A percentile compares a stretch with the other conserved stretches of the same genome.
phyloP scores from a whole-genome alignment of 2,113 vertebrate genomes.

The Takifugu flavidus region DNA sequence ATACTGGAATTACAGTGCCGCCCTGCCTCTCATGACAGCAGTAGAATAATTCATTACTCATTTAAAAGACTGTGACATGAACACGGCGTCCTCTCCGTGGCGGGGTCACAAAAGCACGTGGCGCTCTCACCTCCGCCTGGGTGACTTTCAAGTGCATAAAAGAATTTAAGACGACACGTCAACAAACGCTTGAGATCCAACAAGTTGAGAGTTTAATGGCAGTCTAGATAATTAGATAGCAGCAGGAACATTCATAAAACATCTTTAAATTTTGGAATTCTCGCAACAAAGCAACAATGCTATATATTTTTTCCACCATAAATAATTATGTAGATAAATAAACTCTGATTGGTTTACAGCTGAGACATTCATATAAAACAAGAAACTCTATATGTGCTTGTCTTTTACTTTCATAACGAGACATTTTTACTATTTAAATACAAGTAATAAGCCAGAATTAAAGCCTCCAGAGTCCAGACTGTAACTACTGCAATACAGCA shows the following conservation, averaged over 20 bases:
- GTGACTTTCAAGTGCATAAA: background rate
- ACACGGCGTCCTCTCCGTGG: background rate
- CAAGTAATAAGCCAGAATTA: constrained; percentile 39
- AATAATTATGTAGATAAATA: constrained; percentile 68
- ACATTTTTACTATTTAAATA: constrained; percentile 43
- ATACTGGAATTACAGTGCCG: background rate
- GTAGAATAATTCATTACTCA: background rate
- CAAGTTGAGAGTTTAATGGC: constrained; percentile 60
- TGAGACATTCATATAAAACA: background rate
- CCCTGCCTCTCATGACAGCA: background rate
- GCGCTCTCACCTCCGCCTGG: background rate
- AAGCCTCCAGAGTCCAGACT: constrained; percentile 12
- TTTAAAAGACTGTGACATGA: background rate
- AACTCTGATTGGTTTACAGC: constrained; percentile 45
- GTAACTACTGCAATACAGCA: too few relatives aligned
- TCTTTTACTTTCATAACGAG: constrained; percentile 29
- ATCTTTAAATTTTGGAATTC: constrained; percentile 42
- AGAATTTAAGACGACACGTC: background rate
- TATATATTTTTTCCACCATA: constrained; percentile 43
- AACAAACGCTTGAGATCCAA: constrained; percentile 11
- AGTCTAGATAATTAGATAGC: constrained; percentile 70
- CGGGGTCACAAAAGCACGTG: constrained; percentile 2
- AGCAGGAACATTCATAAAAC: constrained; percentile 71
- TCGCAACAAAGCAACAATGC: constrained; percentile 34
- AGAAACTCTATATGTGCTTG: constrained; percentile 22